A percentile compares a stretch with the other conserved stretches of the same genome.
Conservation (phyloP, 2,888 invertebrate species). For the Miltochrista miniata region DNA sequence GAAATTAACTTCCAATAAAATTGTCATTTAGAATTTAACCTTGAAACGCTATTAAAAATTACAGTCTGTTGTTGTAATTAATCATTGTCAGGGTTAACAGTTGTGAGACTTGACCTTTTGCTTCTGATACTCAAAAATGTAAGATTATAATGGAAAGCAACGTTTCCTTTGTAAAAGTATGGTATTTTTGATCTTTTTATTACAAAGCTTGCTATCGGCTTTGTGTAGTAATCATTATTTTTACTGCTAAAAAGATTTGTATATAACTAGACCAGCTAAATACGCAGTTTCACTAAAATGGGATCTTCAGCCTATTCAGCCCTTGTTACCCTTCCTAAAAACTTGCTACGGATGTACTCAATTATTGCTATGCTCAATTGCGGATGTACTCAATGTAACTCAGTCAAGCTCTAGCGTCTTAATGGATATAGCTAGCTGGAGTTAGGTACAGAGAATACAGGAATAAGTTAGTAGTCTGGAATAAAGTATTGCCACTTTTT, state of each 20-base stretch:
- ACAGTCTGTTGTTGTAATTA: slow-evolving; percentile 17
- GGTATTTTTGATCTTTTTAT: background rate
- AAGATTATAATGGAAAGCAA: slow-evolving; percentile 5
- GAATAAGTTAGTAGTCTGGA: no score
- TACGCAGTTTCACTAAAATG: no score
- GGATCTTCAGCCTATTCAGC: no score
- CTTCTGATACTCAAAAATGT: slow-evolving; percentile 7
- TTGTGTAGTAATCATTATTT: background rate
- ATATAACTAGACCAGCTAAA: no score
- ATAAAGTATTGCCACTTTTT: no score
- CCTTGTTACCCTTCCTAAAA: no score
- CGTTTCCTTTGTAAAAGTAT: background rate
- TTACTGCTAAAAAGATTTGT: background rate
- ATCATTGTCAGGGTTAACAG: slow-evolving; percentile 19
- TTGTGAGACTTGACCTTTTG: slow-evolving; percentile 12
- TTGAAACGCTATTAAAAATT: slow-evolving; percentile 12
- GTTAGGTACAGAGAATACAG: no score
- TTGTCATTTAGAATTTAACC: slow-evolving; percentile 17
- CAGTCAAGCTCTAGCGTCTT: no score
- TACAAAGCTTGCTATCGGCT: background rate
- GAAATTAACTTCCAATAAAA: slow-evolving; percentile 7
- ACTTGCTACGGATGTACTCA: no score
- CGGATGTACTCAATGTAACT: no score
- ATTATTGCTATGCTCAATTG: no score
- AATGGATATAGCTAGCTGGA: no score